Conservation (phyloP, 2,113 vertebrate genomes). For the Diadophis punctatus region DNA sequence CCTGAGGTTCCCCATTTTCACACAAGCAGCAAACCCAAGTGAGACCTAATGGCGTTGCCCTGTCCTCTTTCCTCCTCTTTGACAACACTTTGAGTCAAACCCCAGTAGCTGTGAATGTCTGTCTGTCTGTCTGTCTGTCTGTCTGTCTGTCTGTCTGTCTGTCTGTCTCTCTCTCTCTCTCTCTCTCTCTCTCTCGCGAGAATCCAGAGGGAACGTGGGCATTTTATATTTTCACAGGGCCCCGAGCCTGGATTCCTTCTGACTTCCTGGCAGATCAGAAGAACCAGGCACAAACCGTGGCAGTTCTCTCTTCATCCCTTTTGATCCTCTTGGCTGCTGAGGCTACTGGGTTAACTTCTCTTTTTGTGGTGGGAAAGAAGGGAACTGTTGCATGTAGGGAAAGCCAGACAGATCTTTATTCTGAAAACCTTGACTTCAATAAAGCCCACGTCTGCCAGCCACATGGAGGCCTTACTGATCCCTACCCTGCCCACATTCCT, state of each 20-base stretch:
- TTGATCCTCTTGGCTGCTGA: background rate
- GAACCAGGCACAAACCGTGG: background rate
- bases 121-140: no score
- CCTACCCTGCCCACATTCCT: background rate
- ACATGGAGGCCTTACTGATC: background rate
- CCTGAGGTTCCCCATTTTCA: background rate
- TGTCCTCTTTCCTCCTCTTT: background rate
- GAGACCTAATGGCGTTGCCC: background rate
- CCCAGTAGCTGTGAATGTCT: background rate
- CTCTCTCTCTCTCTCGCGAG: no score
- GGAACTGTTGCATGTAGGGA: background rate
- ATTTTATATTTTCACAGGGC: background rate
- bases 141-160: no score
- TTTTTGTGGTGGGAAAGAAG: background rate
- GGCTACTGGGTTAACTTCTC: background rate
- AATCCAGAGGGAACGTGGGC: background rate
- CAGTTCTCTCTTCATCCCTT: background rate
- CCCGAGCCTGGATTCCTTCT: background rate
- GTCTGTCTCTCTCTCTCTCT: no score
- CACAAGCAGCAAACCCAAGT: background rate
- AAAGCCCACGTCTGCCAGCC: no score
- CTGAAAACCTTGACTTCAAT: background rate
- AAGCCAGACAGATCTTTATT: background rate
- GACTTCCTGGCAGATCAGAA: background rate
- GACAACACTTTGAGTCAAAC: background rate